A percentile compares a stretch with the other conserved stretches of the same genome.
Conservation (phyloP, 2,888 invertebrate species). For the Xylocampa areola region DNA sequence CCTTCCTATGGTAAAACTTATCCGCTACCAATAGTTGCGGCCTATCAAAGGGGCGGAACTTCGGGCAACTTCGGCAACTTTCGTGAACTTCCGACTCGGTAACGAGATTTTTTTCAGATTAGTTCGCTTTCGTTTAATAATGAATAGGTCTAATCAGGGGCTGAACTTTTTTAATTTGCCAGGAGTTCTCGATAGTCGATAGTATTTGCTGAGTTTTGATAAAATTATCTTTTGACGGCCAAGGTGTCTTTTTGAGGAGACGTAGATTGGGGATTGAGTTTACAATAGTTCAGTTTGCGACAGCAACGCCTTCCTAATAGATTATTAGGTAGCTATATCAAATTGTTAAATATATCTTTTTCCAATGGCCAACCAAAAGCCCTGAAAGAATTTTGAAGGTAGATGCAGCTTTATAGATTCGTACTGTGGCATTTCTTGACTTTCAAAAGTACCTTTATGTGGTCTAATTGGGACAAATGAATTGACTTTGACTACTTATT, state of each 20-base stretch:
- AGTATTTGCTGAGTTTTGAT: slow-evolving; percentile 39
- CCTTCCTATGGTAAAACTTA: slow-evolving; percentile 69
- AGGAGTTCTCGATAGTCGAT: slow-evolving; percentile 46
- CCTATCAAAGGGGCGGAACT: slow-evolving; percentile 63
- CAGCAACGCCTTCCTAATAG: no score
- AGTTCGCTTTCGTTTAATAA: slow-evolving; percentile 68
- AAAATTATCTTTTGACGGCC: slow-evolving; percentile 42
- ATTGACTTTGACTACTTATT: no score
- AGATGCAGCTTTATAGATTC: no score
- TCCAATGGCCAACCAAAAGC: no score
- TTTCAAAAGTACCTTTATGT: no score
- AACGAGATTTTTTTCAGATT: slow-evolving; percentile 75
- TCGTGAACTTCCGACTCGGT: slow-evolving; percentile 64
- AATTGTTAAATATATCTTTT: no score
- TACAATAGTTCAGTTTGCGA: slow-evolving; percentile 19
- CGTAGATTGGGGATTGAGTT: slow-evolving; percentile 14
- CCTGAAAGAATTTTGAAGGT: no score
- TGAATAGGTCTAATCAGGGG: slow-evolving; percentile 70
- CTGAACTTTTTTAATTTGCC: slow-evolving; percentile 65
- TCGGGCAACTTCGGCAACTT: slow-evolving; percentile 52
- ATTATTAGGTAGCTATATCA: no score
- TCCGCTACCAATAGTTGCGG: slow-evolving; percentile 76
- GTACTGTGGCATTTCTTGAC: no score
- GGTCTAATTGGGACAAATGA: no score
- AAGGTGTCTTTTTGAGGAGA: slow-evolving; percentile 14